A percentile compares a stretch with the other conserved stretches of the same genome.
Evolutionary conservation across 2,888 invertebrate species (phyloP).

Genomic region (Resseliella maxima): DNA sequence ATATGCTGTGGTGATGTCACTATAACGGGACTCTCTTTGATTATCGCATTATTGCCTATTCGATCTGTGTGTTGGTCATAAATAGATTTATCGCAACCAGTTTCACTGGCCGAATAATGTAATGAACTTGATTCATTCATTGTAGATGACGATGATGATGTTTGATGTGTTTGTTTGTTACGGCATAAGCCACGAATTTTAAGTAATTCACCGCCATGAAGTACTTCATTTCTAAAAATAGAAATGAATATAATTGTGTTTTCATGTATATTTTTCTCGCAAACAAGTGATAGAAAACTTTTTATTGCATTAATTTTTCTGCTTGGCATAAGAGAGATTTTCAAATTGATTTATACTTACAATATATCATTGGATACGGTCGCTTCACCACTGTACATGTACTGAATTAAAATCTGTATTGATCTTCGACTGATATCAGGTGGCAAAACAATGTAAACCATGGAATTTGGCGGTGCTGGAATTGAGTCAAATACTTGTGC

Average conservation of each 20-base stretch:
- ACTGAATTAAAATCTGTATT: slow-evolving; percentile 83
- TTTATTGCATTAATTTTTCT: no score
- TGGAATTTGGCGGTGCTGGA: slow-evolving; percentile 66
- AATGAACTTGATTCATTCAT: slow-evolving; percentile 52
- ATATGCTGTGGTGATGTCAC: slow-evolving; percentile 64
- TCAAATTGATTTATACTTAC: neutral
- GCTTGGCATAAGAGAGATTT: neutral
- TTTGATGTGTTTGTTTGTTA: slow-evolving; percentile 62
- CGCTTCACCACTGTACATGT: slow-evolving; percentile 84
- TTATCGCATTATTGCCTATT: slow-evolving; percentile 9
- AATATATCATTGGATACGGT: slow-evolving; percentile 87
- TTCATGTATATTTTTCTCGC: neutral
- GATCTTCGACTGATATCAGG: slow-evolving; percentile 84
- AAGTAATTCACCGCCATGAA: slow-evolving; percentile 84
- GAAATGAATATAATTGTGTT: no score
- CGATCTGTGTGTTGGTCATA: slow-evolving; percentile 52
- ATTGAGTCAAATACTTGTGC: slow-evolving; percentile 66
- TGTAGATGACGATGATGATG: slow-evolving; percentile 20
- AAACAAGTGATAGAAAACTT: no score
- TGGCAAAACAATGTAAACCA: slow-evolving; percentile 79
- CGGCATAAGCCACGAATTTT: slow-evolving; percentile 85
- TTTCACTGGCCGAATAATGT: slow-evolving; percentile 6
- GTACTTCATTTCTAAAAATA: slow-evolving; percentile 76
- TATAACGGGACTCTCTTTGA: slow-evolving; percentile 67
- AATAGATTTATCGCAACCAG: neutral